Base-by-base conservation (phyloP, 92 coral and sea anemone genomes). In the Paramuricea clavata region DNA sequence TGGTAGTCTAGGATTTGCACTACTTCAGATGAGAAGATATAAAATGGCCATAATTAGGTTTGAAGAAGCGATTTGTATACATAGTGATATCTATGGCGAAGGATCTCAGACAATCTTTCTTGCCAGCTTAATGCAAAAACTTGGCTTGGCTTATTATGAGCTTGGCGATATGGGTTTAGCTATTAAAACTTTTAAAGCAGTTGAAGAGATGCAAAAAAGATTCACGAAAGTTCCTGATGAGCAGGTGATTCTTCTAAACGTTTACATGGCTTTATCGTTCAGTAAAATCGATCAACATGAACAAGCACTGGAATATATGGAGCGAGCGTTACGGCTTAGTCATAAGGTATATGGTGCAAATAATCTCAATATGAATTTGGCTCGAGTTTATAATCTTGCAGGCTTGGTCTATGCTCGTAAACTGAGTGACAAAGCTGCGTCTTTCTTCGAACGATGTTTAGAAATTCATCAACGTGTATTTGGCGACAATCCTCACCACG, bases 401-500 rank as follows among this genome's bases (percentile, higher is more conserved):
- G 81, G 64, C 10, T 0, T 17, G 11, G 33, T 76, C 26, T 76
- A 76, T 34, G 41, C 6, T 44, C 23, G 81, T 28, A 25, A 50
- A 10, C 81, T 22, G 32, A 12, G 23, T 47, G 67, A 76, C 35
- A 12, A 76, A 31, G 81, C 62, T 49, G n/a, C 49, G 39, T 44
- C 42, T 44, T 76, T 31, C 17, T 76, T 42, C 81, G 26, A 76
- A 28, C 81, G 64, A 76, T 49, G 81, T 76, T 76, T 76, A n/a
- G 27, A 52, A 49, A 12, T 76, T 30, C 26, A 16, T 76, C 62
- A 76, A 2, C 43, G 10, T 26, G 26, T 76, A 21, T 25, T 44
- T 28, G 39, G 64, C 43, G 67, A 76, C 56, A 26, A 25, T 49
- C 39, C 43, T n/a, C 62, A 76, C 41, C 64, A 57, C 2, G 81